Evolutionary conservation across 2,113 vertebrate genomes (phyloP), one percentile per base, ranked within the genome.

Genomic region (Heterocephalus glaber): DNA sequence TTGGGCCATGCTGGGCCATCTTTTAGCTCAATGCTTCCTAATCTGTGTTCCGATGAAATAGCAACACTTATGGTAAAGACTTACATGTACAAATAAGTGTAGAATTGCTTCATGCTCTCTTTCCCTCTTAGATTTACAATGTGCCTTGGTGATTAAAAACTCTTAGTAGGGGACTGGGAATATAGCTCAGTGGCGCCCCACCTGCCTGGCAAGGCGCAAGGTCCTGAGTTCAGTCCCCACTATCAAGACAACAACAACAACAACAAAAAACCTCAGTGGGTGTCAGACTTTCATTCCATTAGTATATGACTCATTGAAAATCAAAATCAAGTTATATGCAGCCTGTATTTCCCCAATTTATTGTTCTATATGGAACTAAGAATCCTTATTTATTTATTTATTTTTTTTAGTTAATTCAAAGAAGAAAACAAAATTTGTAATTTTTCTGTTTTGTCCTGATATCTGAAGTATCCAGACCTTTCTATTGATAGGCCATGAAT

Each of bases 311-410:
- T 89, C 41, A 22, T 52, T 85, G 66, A 93, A 93, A 72, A 35
- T 94, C 81, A 28, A 76, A 96, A 61, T 93, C 41, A 77, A 76
- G 33, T 93, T 41, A 33, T 5, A 30, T 79, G 44, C n/a, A 90
- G 16, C 38, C n/a, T 79, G 24, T 17, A 52, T 66, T 90, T 85
- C 8, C 79, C 33, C 89, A 61, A 17, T 47, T 77, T 20, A 79
- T 66, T 80, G 35, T 86, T 89, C 24, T 79, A 19, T 77, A 61
- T 56, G 82, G 38, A 86, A 61, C 35, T 95, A 79, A 95, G 96
- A 91, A 60, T 26, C 33, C 16, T 49, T 49, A 6, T 49, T 49
- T n/a, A n/a, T n/a, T n/a, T n/a, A n/a, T n/a, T 56, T 89, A 3
- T 16, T 72, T 84, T 3, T 66, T 82, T 35, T 76, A 86, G 44